These are phyloP conservation scores for Pristionchus mayeri DNA, from an alignment of 2,888 invertebrate genomes.

Conservation along the genomic window DNA sequence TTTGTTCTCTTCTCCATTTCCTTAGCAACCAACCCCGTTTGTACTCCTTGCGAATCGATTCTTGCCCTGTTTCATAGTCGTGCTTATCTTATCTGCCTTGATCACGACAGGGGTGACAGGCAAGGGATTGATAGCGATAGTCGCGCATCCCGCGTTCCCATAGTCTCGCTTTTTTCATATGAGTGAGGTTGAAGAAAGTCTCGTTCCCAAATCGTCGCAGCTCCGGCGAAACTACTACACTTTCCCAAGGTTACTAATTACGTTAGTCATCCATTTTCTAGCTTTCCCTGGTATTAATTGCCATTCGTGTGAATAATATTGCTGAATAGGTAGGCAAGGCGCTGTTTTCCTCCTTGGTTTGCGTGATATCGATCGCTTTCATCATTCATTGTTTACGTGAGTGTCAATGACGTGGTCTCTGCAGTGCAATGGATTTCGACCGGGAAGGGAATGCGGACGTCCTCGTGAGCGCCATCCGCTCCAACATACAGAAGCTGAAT, in stretches of 20 bases:
- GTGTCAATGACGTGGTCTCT: slow-evolving; percentile 2
- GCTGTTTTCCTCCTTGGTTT: neutral
- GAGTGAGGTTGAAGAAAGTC: slow-evolving; percentile 36
- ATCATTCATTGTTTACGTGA: neutral
- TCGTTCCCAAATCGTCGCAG: neutral
- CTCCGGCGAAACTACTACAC: slow-evolving; percentile 27
- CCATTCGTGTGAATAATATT: neutral
- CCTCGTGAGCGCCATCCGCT: slow-evolving; percentile 57
- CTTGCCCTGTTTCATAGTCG: slow-evolving; percentile 9
- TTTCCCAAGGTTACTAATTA: slow-evolving; percentile 12
- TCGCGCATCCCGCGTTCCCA: neutral
- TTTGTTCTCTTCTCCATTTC: neutral
- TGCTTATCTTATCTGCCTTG: neutral
- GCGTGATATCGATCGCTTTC: neutral
- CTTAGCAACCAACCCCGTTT: neutral
- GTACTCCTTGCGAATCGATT: neutral
- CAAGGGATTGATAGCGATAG: neutral
- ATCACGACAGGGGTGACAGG: neutral
- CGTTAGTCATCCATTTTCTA: slow-evolving; percentile 20
- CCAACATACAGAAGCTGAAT: slow-evolving; percentile 62
- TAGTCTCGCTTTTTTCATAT: neutral
- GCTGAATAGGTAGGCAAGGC: neutral
- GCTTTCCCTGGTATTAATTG: neutral
- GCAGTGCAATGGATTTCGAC: slow-evolving; percentile 61
- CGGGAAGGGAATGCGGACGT: slow-evolving; percentile 58